These are phyloP conservation scores for Rhinolophus ferrumequinum DNA, from an alignment of 2,113 vertebrate species.

Conservation along the genomic window DNA sequence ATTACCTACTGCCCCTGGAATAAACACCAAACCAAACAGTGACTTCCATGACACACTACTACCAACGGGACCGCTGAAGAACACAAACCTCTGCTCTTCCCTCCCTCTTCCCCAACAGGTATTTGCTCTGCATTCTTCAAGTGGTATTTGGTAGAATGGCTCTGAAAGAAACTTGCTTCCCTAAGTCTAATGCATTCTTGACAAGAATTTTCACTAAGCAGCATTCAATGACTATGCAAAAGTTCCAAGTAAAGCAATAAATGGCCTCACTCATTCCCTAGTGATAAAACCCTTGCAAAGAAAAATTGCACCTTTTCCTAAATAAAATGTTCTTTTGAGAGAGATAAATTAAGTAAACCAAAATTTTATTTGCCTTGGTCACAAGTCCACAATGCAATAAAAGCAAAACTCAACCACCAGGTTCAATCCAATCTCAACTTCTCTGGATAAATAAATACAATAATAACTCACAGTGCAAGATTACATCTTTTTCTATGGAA, in stretches of 20 bases:
- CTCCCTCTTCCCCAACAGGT: slow-evolving; percentile 46
- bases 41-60: slow-evolving; percentile 30
- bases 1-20: slow-evolving; percentile 8
- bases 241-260: slow-evolving; percentile 38
- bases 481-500: slow-evolving; percentile 10
- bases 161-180: slow-evolving; percentile 48
- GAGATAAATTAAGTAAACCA: slow-evolving; percentile 48
- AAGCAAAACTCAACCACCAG: slow-evolving; percentile 41
- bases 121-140: slow-evolving; percentile 17
- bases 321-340: slow-evolving; percentile 48
- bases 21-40: slow-evolving; percentile 60
- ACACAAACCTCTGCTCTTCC: slow-evolving; percentile 7
- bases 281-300: slow-evolving; percentile 49
- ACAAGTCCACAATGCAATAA: slow-evolving; percentile 4
- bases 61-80: neutral
- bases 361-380: slow-evolving; percentile 54
- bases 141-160: neutral
- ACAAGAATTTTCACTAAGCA: slow-evolving; percentile 37
- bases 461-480: slow-evolving; percentile 11
- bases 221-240: neutral
- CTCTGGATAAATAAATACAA: slow-evolving; percentile 19
- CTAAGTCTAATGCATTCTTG: neutral
- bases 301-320: slow-evolving; percentile 47
- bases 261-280: slow-evolving; percentile 23
- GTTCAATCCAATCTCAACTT: slow-evolving; percentile 23